Conservation (phyloP, 2,888 invertebrate genomes). For the Sthenelais limicola region DNA sequence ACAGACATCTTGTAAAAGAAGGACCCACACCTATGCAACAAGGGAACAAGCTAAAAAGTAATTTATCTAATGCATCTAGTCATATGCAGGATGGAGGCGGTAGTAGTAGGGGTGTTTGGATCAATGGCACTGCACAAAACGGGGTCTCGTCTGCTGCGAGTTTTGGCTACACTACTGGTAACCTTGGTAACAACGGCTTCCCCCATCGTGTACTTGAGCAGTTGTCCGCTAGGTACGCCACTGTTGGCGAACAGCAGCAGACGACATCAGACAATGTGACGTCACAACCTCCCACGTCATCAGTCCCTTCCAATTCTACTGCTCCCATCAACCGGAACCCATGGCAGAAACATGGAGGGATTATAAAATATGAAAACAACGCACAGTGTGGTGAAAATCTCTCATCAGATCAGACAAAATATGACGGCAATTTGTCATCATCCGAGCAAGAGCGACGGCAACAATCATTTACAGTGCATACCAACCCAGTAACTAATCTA, state of each 20-base stretch:
- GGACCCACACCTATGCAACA: too few relatives aligned
- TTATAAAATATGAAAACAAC: constrained; percentile 10
- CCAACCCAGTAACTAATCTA: too few relatives aligned
- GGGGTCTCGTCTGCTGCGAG: too few relatives aligned
- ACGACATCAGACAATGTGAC: background rate
- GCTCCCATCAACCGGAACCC: background rate
- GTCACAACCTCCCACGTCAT: too few relatives aligned
- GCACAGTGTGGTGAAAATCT: background rate
- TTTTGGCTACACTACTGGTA: too few relatives aligned
- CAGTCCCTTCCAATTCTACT: background rate
- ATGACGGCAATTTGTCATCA: background rate
- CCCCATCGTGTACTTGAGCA: constrained; percentile 15
- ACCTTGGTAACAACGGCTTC: too few relatives aligned
- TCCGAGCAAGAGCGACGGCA: too few relatives aligned
- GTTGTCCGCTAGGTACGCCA: constrained; percentile 6
- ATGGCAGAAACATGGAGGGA: constrained; percentile 16
- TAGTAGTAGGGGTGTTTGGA: too few relatives aligned
- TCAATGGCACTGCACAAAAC: background rate
- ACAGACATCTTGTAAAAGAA: constrained; percentile 24
- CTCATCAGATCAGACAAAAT: background rate
- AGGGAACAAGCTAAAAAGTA: too few relatives aligned
- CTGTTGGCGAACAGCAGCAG: background rate
- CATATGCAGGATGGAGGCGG: too few relatives aligned
- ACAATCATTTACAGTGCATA: too few relatives aligned
- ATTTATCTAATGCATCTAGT: too few relatives aligned